Conservation (phyloP, 2,888 invertebrate genomes). For the Pinctada fucata region DNA sequence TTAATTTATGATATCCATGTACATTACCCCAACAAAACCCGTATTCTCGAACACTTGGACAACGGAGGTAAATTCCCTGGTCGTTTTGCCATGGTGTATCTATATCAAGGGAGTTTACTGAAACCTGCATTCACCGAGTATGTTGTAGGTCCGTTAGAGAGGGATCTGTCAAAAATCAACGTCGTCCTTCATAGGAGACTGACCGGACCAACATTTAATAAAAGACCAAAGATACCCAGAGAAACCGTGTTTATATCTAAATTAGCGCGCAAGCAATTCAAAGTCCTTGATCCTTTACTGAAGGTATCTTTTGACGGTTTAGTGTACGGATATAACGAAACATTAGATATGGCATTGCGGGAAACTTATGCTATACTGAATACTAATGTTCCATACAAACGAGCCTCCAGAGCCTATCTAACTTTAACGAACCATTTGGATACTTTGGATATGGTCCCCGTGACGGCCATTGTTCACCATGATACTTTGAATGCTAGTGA, state of each 20-base stretch:
- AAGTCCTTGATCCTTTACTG: constrained; percentile 35
- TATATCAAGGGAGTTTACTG: constrained; percentile 38
- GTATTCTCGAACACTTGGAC: constrained; percentile 44
- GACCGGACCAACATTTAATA: constrained; percentile 32
- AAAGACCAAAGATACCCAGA: constrained; percentile 42
- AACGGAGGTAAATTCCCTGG: constrained; percentile 47
- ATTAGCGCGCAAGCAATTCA: constrained; percentile 23
- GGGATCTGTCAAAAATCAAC: constrained; percentile 15
- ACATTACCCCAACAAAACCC: constrained; percentile 37
- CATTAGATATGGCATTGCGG: neutral
- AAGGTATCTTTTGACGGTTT: constrained; percentile 52
- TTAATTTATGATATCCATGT: neutral
- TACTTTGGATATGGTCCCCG: constrained; percentile 46
- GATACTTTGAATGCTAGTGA: constrained; percentile 33
- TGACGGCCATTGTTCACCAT: constrained; percentile 48
- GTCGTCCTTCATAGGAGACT: constrained; percentile 32
- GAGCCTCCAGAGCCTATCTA: constrained; percentile 9
- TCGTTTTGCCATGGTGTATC: constrained; percentile 47
- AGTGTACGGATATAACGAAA: neutral
- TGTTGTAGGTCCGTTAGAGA: constrained; percentile 49
- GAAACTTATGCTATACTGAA: constrained; percentile 34
- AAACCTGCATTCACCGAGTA: constrained; percentile 51
- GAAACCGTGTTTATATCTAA: constrained; percentile 29
- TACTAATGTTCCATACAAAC: constrained; percentile 5
- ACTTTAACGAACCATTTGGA: constrained; percentile 9